A percentile compares a stretch with the other conserved stretches of the same genome.
Evolutionary conservation across 2,113 vertebrate genomes (phyloP).

Genomic region (Podilymbus podiceps): DNA sequence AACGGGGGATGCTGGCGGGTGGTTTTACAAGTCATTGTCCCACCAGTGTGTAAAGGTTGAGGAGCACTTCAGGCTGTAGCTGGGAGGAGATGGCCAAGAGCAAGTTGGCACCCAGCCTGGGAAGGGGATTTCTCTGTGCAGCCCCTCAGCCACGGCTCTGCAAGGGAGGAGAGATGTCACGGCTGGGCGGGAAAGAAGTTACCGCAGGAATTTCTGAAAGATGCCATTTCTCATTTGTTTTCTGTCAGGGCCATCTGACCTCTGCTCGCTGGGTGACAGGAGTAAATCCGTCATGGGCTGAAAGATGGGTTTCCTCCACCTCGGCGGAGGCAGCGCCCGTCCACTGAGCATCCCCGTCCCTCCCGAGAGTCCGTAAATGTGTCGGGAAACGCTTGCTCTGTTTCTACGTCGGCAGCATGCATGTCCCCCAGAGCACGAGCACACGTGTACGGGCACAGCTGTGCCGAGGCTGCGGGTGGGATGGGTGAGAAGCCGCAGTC

Average conservation of each 20-base stretch:
- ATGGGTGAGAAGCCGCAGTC: not conserved
- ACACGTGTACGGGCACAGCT: rapidly evolving
- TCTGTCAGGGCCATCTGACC: not conserved
- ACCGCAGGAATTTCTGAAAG: not conserved
- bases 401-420: not conserved
- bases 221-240: not conserved
- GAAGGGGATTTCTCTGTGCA: not conserved
- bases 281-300: not conserved
- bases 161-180: rapidly evolving
- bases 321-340: not conserved
- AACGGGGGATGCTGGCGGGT: rapidly evolving
- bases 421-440: rapidly evolving
- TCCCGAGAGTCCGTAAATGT: not conserved
- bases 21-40: not conserved
- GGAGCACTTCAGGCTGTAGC: not conserved
- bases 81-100: not conserved
- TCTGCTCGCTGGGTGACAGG: not conserved
- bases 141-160: not conserved
- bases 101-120: not conserved
- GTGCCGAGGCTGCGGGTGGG: rapidly evolving
- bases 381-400: not conserved
- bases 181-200: not conserved
- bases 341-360: not conserved
- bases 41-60: not conserved
- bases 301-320: rapidly evolving